Base-by-base conservation (phyloP, 2,888 invertebrate species). In the Argynnis bischoffii region DNA sequence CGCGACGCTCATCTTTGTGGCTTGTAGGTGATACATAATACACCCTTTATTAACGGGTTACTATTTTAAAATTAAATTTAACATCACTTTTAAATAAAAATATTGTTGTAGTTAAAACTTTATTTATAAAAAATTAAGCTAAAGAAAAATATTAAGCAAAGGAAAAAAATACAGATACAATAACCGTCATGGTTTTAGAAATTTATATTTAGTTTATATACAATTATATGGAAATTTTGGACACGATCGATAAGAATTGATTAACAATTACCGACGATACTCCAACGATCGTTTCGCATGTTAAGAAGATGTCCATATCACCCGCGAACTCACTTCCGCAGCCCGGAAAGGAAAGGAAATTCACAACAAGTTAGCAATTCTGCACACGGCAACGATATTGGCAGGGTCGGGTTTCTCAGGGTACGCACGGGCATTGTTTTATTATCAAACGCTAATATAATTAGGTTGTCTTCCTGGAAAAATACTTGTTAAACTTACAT, bases 331-430 rank as follows among this genome's bases (percentile, higher is more conserved):
- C 75, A 89, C 88, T 91, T 92, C 92, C 92, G 91, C 79, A 86
- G 83, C 82, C 82, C 85, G 80, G 79, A 88, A 90, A 86, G 90
- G 90, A 85, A 87, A 84, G 87, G 90, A 90, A 90, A 89, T 88
- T 85, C 85, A 87, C 84, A 83, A 76, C 79, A 67, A 82, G 84
- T 83, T 87, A 84, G 81, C 77, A 71, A 90, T 91, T 89, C 90
- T 66, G 71, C 69, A 73, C 89, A 85, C 88, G 87, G 73, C 71
- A 73, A 71, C 77, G 72, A 82, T 66, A 66, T 70, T 63, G 68
- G 59, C 68, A 83, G 82, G 82, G 82, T 79, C 77, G 76, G 78
- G 79, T 81, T 86, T 87, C 85, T 83, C 83, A 83, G 79, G 79
- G 78, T 67, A 14, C 63, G 21, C 18, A 21, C 18, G 51, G 18